phyloP scores from a whole-genome alignment of 2,888 invertebrate species.

The Mythimna impura region DNA sequence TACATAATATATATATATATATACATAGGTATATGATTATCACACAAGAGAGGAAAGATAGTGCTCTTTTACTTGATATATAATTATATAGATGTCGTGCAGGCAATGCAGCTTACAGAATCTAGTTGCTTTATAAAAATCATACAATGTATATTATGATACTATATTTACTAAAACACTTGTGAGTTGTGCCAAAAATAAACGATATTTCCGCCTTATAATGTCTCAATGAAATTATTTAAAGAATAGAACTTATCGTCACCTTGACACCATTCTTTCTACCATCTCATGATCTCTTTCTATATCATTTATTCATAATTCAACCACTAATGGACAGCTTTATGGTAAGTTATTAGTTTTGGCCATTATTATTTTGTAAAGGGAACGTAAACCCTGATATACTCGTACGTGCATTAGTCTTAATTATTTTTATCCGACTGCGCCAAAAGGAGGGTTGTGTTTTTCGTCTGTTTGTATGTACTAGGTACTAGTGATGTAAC shows the following conservation, averaged over 20 bases:
- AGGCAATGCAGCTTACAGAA: too few relatives aligned
- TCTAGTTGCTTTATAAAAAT: too few relatives aligned
- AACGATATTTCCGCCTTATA: neutral
- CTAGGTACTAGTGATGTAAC: too few relatives aligned
- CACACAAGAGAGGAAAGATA: too few relatives aligned
- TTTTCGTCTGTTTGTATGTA: too few relatives aligned
- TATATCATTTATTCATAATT: conserved; percentile 27
- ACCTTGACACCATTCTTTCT: conserved; percentile 46
- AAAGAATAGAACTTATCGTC: conserved; percentile 18
- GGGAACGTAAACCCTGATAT: neutral
- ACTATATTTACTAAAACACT: neutral
- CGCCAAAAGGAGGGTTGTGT: too few relatives aligned
- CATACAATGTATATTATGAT: neutral
- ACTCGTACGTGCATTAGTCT: neutral
- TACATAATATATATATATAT: too few relatives aligned
- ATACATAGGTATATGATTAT: too few relatives aligned
- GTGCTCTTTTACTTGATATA: too few relatives aligned
- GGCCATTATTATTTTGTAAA: neutral
- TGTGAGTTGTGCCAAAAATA: conserved; percentile 18
- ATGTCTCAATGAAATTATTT: conserved; percentile 24
- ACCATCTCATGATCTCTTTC: conserved; percentile 41
- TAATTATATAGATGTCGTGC: too few relatives aligned
- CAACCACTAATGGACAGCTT: conserved; percentile 24
- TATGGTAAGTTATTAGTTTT: conserved; percentile 12
- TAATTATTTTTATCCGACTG: neutral